phyloP scores from a whole-genome alignment of 2,797 vertebrate species.

The Sardinella longiceps region DNA sequence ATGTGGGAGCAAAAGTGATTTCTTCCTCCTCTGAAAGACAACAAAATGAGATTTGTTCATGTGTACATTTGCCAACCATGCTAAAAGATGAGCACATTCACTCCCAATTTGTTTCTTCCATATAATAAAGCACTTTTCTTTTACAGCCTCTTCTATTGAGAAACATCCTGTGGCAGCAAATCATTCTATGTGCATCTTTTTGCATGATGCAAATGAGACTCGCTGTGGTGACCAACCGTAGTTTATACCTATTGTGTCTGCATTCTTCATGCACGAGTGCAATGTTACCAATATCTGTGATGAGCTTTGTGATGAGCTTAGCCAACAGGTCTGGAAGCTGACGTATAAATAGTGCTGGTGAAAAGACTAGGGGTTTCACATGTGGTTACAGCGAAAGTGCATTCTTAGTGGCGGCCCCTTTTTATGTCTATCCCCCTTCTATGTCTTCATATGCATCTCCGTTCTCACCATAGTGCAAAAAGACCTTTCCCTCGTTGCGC shows the following conservation, averaged over 20 bases:
- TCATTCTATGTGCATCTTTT: not conserved
- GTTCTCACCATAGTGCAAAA: constrained; percentile 89
- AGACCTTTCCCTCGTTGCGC: constrained; percentile 84
- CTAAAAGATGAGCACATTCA: not conserved
- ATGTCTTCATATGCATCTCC: not conserved
- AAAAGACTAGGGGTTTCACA: not conserved
- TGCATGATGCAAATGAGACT: not conserved
- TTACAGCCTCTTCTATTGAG: not conserved
- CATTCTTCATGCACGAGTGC: not conserved
- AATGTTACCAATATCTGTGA: too few relatives aligned
- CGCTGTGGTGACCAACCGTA: not conserved
- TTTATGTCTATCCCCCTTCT: not conserved
- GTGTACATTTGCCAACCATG: not conserved
- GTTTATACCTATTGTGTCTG: not conserved
- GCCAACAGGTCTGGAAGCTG: not conserved
- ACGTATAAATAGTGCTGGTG: not conserved
- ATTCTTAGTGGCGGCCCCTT: not conserved
- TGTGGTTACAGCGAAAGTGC: not conserved
- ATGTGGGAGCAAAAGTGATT: constrained; percentile 95
- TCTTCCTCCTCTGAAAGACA: constrained; percentile 91
- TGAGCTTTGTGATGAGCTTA: not conserved
- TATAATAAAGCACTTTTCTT: not conserved
- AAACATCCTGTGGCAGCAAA: not conserved
- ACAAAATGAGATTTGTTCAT: constrained; percentile 19
- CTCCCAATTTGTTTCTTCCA: not conserved